Base-by-base conservation (phyloP, 2,888 invertebrate genomes). In the Drosophila imparisetae region DNA sequence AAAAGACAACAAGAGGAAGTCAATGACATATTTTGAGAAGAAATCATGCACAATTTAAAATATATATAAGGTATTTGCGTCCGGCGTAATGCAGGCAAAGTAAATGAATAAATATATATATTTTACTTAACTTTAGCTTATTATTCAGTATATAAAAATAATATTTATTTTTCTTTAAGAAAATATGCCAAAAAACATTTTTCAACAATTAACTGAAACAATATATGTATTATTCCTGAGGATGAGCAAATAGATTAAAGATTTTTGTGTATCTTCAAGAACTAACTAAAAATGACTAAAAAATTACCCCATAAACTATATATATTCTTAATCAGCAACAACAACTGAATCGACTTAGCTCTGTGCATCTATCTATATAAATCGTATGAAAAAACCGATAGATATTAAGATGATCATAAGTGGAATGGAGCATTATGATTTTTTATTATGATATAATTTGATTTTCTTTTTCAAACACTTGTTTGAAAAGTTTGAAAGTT, bases 1-100 rank as follows among this genome's bases (percentile, higher is more conserved):
- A 8, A 38, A 38, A 7, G n/a, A 4, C 1, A 49, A 6, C 8
- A 40, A 59, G 32, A 21, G 53, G 18, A 57, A 73, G 75, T 52
- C 59, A 74, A 27, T 79, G 75, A 74, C 63, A 74, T 38, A 60
- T 76, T 57, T 57, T 13, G 1, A 45, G 13, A 45, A 8, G 18
- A 21, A 21, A 42, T 21, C 42, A 11, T 42, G 11, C 11, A 5
- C 11, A 42, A 42, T 24, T 77, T 62, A 29, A 58, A 38, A 61
- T 30, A 30, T 50, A 45, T 58, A 58, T 29, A n/a, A 30, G 8
- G 30, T 13, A 59, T 69, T 62, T 64, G 48, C 69, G 80, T 75
- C 63, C 75, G 75, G 4, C 42, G 53, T 53, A 57, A 61, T 48
- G 6, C n/a, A 24, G 45, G 36, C 63, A 61, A 62, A 36, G 21